phyloP scores from a whole-genome alignment of 2,888 invertebrate species.

The Notocelia uddmanniana region DNA sequence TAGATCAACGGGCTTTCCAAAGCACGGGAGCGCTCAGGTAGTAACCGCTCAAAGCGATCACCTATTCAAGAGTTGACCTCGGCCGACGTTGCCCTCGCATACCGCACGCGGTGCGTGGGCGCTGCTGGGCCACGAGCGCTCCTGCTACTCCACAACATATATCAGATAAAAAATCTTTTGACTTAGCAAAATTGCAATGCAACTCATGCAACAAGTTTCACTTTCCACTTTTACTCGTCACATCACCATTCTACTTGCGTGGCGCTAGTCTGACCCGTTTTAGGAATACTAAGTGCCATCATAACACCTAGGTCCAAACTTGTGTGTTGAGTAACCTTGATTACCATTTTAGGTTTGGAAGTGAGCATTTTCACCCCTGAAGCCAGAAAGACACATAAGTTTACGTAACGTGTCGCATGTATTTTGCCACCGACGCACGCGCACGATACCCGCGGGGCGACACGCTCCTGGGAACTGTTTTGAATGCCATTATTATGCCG shows the following conservation, averaged over 20 bases:
- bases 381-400: neutral
- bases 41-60: too few relatives aligned
- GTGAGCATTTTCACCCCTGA: neutral
- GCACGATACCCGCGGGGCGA: constrained; percentile 9
- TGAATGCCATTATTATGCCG: constrained; percentile 31
- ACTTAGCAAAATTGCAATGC: constrained; percentile 60
- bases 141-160: too few relatives aligned
- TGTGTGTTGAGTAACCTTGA: constrained; percentile 1
- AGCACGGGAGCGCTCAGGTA: too few relatives aligned
- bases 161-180: too few relatives aligned
- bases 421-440: neutral
- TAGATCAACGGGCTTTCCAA: too few relatives aligned
- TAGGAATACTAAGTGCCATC: constrained; percentile 22
- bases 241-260: constrained; percentile 18
- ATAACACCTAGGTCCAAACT: constrained; percentile 13
- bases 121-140: too few relatives aligned
- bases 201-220: neutral
- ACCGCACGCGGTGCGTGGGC: too few relatives aligned
- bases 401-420: neutral
- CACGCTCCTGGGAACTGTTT: constrained; percentile 35
- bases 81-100: too few relatives aligned
- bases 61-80: too few relatives aligned
- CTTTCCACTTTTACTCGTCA: constrained; percentile 22
- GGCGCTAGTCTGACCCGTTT: constrained; percentile 6
- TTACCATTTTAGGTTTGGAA: too few relatives aligned